These are phyloP conservation scores for Entomyzon cyanotis DNA, from an alignment of 2,113 vertebrate genomes.

Conservation along the genomic window DNA sequence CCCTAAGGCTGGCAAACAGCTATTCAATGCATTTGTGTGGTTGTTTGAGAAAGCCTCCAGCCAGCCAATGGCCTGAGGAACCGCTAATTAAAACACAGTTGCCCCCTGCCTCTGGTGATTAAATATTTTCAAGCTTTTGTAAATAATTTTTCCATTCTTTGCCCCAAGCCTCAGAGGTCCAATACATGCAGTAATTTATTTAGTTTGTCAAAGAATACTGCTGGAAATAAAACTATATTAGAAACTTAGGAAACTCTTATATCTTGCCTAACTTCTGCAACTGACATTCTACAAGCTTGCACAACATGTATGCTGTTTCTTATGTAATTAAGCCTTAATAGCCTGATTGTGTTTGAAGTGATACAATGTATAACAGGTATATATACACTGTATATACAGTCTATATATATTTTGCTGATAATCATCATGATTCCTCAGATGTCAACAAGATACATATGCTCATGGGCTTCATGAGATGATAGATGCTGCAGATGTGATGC, in stretches of 20 bases:
- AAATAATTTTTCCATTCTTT: constrained; percentile 95
- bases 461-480: constrained; percentile 53
- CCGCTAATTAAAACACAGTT: constrained; percentile 96
- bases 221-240: constrained; percentile 73
- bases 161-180: constrained; percentile 86
- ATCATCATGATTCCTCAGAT: constrained; percentile 65
- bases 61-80: constrained; percentile 91
- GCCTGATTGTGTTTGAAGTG: constrained; percentile 68
- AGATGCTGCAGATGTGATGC: constrained; percentile 27
- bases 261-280: constrained; percentile 68
- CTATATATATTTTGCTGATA: constrained; percentile 53
- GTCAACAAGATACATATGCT: constrained; percentile 58
- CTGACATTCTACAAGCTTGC: constrained; percentile 71
- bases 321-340: constrained; percentile 72
- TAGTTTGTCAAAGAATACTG: constrained; percentile 79
- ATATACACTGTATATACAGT: too few relatives aligned
- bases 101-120: constrained; percentile 93
- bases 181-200: constrained; percentile 82
- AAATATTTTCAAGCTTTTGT: constrained; percentile 98
- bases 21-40: constrained; percentile 85
- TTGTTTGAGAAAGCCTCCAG: constrained; percentile 91
- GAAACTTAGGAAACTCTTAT: constrained; percentile 72
- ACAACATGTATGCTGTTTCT: constrained; percentile 68
- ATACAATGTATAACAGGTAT: constrained; percentile 49
- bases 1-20: constrained; percentile 94